Conservation (phyloP, 2,797 vertebrate genomes). For the Phoeniculus purpureus region DNA sequence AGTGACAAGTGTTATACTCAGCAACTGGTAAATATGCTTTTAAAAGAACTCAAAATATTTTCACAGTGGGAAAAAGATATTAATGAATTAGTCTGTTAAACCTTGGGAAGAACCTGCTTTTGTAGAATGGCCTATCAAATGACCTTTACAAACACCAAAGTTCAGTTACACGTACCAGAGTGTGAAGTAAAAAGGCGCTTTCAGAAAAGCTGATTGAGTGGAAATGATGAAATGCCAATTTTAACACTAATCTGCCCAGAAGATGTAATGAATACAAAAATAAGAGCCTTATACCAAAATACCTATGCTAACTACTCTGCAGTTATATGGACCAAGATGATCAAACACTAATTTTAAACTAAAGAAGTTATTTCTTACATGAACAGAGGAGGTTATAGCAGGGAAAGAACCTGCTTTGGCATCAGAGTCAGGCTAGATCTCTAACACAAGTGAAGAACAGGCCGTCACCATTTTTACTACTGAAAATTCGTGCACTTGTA, state of each 20-base stretch:
- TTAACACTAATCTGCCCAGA: not conserved
- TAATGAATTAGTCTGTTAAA: not conserved
- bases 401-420: not conserved
- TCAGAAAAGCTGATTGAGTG: not conserved
- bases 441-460: not conserved
- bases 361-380: not conserved
- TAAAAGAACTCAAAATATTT: not conserved
- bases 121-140: not conserved
- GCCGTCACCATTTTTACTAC: not conserved
- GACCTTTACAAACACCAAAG: not conserved
- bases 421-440: not conserved
- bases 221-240: not conserved
- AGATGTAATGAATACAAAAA: not conserved
- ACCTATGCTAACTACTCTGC: not conserved
- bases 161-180: not conserved
- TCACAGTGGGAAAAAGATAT: not conserved
- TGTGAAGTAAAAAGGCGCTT: not conserved
- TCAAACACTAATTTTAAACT: not conserved
- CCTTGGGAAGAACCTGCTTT: not conserved
- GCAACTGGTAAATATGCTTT: not conserved
- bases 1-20: not conserved
- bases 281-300: not conserved
- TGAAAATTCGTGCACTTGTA: not conserved
- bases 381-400: not conserved
- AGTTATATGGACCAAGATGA: rapidly evolving